Conservation (phyloP, 2,113 vertebrate species). For the Sprattus sprattus region DNA sequence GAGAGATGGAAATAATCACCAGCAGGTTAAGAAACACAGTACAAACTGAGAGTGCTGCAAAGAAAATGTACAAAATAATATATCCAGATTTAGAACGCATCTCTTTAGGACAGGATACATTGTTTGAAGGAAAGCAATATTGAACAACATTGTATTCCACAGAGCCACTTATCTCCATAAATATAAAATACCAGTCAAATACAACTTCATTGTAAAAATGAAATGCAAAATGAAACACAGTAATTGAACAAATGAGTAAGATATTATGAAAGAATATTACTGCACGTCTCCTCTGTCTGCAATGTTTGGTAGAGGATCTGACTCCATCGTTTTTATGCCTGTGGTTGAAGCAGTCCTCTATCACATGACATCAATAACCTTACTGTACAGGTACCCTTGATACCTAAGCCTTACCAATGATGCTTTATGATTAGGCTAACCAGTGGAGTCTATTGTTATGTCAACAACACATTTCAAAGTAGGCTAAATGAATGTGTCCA, state of each 20-base stretch:
- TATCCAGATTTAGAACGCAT: background rate
- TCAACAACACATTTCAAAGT: too few relatives aligned
- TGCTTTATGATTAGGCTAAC: too few relatives aligned
- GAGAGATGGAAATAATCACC: constrained; percentile 37
- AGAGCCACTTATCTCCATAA: background rate
- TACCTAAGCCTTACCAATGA: too few relatives aligned
- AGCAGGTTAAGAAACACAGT: constrained; percentile 38
- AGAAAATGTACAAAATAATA: background rate
- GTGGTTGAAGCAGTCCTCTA: background rate
- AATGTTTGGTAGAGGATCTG: background rate
- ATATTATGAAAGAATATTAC: background rate
- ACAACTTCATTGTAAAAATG: background rate
- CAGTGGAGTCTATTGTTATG: too few relatives aligned
- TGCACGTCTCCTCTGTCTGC: background rate
- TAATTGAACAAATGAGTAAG: background rate
- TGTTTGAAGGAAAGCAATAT: constrained; percentile 22
- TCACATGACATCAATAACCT: too few relatives aligned
- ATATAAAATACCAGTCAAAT: background rate
- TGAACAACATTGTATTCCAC: background rate
- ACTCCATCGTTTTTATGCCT: background rate
- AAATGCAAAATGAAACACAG: background rate
- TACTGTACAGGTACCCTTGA: too few relatives aligned
- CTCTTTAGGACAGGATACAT: constrained; percentile 18
- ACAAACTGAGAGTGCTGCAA: constrained; percentile 53
- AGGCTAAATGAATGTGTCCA: too few relatives aligned